These are phyloP conservation scores for Melitaea cinxia DNA, from an alignment of 1,140 invertebrate species.

Conservation along the genomic window DNA sequence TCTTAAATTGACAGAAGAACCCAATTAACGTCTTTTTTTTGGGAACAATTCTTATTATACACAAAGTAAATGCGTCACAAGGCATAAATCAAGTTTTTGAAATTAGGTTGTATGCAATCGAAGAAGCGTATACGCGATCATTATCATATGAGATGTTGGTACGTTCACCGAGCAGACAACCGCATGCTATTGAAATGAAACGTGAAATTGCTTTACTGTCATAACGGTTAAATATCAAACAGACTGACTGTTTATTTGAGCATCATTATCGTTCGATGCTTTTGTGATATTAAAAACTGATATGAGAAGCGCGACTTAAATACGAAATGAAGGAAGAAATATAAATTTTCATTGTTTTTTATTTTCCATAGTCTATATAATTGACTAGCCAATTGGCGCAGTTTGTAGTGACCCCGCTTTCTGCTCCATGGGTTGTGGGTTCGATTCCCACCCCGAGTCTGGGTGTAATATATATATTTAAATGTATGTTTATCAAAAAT, in stretches of 20 bases:
- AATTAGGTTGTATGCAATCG: slow-evolving; percentile 28
- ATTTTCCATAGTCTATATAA: no score
- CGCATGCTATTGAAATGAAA: slow-evolving; percentile 37
- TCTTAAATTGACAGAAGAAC: no score
- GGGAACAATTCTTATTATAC: no score
- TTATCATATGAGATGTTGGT: slow-evolving; percentile 30
- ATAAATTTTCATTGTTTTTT: no score
- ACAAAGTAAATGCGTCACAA: background rate
- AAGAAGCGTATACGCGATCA: slow-evolving; percentile 30
- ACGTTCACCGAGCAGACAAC: slow-evolving; percentile 30
- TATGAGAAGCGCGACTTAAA: background rate
- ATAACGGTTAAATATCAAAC: slow-evolving; percentile 31
- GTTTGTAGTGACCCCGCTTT: no score
- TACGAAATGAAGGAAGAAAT: no score
- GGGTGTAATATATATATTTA: no score
- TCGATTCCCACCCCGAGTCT: no score
- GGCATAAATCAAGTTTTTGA: slow-evolving; percentile 19
- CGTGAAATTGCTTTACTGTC: slow-evolving; percentile 38
- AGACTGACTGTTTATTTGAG: slow-evolving; percentile 30
- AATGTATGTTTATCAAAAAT: no score
- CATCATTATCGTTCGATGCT: slow-evolving; percentile 10
- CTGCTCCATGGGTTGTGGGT: no score
- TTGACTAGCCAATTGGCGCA: no score
- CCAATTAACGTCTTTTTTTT: no score
- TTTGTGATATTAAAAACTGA: slow-evolving; percentile 5